Evolutionary conservation across 2,113 vertebrate genomes (phyloP), one percentile per base, ranked within the genome.

Genomic region (Coptodon bakossiorum): DNA sequence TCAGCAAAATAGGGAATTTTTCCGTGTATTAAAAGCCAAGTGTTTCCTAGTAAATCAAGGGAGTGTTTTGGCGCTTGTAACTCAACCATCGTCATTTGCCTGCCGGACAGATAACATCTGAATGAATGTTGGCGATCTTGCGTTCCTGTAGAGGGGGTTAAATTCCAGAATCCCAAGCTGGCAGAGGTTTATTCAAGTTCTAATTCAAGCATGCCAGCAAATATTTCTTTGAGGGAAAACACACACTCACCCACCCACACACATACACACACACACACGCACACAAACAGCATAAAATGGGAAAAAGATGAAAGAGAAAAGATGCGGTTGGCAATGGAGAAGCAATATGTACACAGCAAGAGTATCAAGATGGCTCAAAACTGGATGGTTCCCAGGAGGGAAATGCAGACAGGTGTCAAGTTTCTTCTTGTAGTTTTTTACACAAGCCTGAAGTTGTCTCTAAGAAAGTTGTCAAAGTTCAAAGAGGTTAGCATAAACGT

Each of bases 371-470:
- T 83, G 63, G 86, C 78, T 89, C 38, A 45, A 68, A 52, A 38
- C 84, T 94, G 90, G 91, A 92, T 11, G 16, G 76, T 61, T 91
- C 81, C 90, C 91, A 93, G 89, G 80, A 88, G 76, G 84, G 90
- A 91, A 91, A 90, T 84, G 86, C 90, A 80, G 83, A 83, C 83
- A 93, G 73, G 92, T 94, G 90, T 94, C 93, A 86, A 89, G 95
- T 95, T 95, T 92, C 93, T 94, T 94, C 92, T 92, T 94, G 91
- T 87, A 91, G 89, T 83, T 91, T 93, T 82, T 92, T 90, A 91
- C 83, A 88, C 88, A 92, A 95, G 85, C 86, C 85, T 82, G 53
- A 76, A 90, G 89, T 92, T 90, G 88, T 90, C 88, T 57, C 68
- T 53, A 76, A 80, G 52, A 86, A 82, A 76, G 50, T 48, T 81